Base-by-base conservation (phyloP, 2,888 invertebrate genomes). In the Epinotia demarniana region DNA sequence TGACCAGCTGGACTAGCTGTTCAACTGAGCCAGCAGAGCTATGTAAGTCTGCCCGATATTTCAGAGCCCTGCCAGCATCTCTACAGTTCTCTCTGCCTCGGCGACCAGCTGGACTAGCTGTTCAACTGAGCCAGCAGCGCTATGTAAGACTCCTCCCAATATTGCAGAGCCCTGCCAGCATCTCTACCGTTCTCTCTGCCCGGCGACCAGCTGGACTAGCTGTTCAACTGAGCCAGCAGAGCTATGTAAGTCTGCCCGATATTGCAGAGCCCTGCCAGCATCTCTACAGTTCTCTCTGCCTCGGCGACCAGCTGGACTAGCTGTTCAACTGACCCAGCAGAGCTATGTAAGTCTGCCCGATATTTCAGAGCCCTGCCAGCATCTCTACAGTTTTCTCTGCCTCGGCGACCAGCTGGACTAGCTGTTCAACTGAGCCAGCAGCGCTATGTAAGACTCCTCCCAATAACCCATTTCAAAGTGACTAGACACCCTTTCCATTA, bases 201-300 rank as follows among this genome's bases (percentile, higher is more conserved):
- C 11, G 43, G 9, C 11, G 12, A 43, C n/a, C n/a, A n/a, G n/a
- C n/a, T n/a, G n/a, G n/a, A n/a, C n/a, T n/a, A n/a, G n/a, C n/a
- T n/a, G n/a, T n/a, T n/a, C n/a, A n/a, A n/a, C n/a, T n/a, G 96
- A 73, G 96, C 96, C 83, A 96, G 96, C 88, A 96, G 96, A 87
- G 96, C 96, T 77, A 95, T 96, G 96, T 96, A 94, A 96, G 96
- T 4, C n/a, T 60, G 9, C 16, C 23, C n/a, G 5, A 9, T 23
- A 4, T 27, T 27, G 0, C n/a, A 57, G 19, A 9, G 4, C 18
- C 18, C 19, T 12, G 8, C 3, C 3, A 53, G n/a, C 6, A n/a
- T 53, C 13, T 12, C 16, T 8, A n/a, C 53, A 8, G 6, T 53
- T 16, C 8, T 6, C 53, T 53, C 16, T 8, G 53, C 16, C n/a